Conservation (phyloP, 2,113 vertebrate genomes). For the Corythaeola cristata region DNA sequence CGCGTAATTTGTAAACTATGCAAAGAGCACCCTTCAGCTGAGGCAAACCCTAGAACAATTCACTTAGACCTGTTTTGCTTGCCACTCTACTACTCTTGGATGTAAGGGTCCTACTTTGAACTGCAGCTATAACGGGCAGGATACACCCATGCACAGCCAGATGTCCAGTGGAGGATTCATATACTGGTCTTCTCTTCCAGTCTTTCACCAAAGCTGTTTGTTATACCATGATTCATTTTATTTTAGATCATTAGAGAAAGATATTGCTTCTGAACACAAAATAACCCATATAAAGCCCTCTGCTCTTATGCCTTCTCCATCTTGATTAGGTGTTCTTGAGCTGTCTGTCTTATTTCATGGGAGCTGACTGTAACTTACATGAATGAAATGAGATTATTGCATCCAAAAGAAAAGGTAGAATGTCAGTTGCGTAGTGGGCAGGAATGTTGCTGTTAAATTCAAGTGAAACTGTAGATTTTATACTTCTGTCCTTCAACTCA, state of each 20-base stretch:
- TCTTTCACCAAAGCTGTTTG: background rate
- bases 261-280: background rate
- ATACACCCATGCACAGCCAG: background rate
- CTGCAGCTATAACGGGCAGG: background rate
- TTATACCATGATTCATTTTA: background rate
- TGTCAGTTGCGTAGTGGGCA: background rate
- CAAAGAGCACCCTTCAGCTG: background rate
- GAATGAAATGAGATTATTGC: background rate
- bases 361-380: background rate
- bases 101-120: background rate
- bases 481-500: background rate
- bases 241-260: background rate
- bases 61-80: background rate
- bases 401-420: background rate
- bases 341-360: background rate
- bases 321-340: background rate
- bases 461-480: background rate
- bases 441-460: background rate
- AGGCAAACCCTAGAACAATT: background rate
- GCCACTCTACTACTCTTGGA: background rate
- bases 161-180: background rate
- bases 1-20: constrained; percentile 15
- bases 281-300: background rate
- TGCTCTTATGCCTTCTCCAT: background rate
- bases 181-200: background rate